These are phyloP conservation scores for Apogon talboti DNA, from an alignment of 2,797 vertebrate genomes.

Conservation along the genomic window DNA sequence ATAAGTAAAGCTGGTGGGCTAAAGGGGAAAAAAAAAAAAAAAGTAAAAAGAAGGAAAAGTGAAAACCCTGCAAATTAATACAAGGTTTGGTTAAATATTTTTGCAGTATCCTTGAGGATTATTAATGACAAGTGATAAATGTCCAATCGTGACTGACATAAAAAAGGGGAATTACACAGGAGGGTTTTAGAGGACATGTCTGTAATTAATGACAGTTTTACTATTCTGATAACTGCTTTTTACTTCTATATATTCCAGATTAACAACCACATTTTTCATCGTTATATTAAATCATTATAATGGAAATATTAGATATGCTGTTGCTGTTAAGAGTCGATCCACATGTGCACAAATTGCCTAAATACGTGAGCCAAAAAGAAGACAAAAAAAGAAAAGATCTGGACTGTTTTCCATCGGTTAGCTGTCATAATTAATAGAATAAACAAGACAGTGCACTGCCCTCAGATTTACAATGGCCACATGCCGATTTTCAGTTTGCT, in stretches of 20 bases:
- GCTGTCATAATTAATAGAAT: slow-evolving; percentile 64
- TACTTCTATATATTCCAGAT: neutral
- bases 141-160: neutral
- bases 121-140: neutral
- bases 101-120: neutral
- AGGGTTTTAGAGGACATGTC: neutral
- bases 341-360: slow-evolving; percentile 59
- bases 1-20: neutral
- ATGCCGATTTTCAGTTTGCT: slow-evolving; percentile 39
- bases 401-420: slow-evolving; percentile 48
- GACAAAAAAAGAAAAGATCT: neutral
- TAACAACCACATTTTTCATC: neutral
- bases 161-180: neutral
- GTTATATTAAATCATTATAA: slow-evolving; percentile 15
- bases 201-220: slow-evolving; percentile 9
- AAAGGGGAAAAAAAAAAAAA: too few relatives aligned
- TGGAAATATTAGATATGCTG: slow-evolving; percentile 50
- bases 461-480: slow-evolving; percentile 45
- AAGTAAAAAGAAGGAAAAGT: neutral
- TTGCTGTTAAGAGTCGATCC: slow-evolving; percentile 48
- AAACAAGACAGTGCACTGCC: slow-evolving; percentile 49
- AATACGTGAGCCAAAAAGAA: slow-evolving; percentile 20
- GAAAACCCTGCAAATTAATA: neutral
- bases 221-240: neutral
- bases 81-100: neutral